A percentile compares a stretch with the other conserved stretches of the same genome.
Evolutionary conservation across 1,140 invertebrate species (phyloP).

Genomic region (Drosophila lacertosa): DNA sequence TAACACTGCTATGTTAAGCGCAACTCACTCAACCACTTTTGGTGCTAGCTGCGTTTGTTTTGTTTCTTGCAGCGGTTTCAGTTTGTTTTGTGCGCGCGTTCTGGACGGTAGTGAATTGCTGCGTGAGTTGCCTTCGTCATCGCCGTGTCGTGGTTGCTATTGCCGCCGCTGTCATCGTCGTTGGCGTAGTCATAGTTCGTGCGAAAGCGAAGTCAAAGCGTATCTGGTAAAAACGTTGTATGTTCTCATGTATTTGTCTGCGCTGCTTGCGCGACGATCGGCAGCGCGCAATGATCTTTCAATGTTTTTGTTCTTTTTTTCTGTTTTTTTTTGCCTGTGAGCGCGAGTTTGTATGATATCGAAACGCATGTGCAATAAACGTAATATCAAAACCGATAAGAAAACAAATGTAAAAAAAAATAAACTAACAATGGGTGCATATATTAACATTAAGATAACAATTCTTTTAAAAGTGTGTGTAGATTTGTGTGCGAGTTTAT

Average conservation of each 20-base stretch:
- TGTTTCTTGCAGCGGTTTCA: slow-evolving; percentile 33
- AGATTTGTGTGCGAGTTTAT: slow-evolving; percentile 9
- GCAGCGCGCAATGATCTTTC: slow-evolving; percentile 46
- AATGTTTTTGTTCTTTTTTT: slow-evolving; percentile 56
- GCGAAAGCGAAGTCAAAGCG: slow-evolving; percentile 40
- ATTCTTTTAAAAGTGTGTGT: slow-evolving; percentile 6
- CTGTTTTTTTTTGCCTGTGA: slow-evolving; percentile 20
- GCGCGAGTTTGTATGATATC: slow-evolving; percentile 25
- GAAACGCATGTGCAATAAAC: slow-evolving; percentile 28
- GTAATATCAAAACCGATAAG: slow-evolving; percentile 20
- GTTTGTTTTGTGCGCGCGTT: slow-evolving; percentile 66
- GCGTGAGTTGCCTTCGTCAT: slow-evolving; percentile 27
- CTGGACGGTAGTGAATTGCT: slow-evolving; percentile 44
- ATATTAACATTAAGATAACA: not conserved
- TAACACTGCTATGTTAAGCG: slow-evolving; percentile 32
- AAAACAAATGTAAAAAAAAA: slow-evolving; percentile 22
- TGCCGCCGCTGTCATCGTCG: slow-evolving; percentile 23
- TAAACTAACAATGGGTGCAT: slow-evolving; percentile 5
- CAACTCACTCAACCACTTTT: slow-evolving; percentile 39
- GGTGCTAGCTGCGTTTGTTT: slow-evolving; percentile 25
- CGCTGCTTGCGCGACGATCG: slow-evolving; percentile 34
- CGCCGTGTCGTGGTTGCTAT: slow-evolving; percentile 2
- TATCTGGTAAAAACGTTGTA: slow-evolving; percentile 47
- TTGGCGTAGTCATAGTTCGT: slow-evolving; percentile 34
- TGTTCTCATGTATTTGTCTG: slow-evolving; percentile 10